phyloP scores from a whole-genome alignment of 2,113 vertebrate species.

The Gymnogyps californianus region DNA sequence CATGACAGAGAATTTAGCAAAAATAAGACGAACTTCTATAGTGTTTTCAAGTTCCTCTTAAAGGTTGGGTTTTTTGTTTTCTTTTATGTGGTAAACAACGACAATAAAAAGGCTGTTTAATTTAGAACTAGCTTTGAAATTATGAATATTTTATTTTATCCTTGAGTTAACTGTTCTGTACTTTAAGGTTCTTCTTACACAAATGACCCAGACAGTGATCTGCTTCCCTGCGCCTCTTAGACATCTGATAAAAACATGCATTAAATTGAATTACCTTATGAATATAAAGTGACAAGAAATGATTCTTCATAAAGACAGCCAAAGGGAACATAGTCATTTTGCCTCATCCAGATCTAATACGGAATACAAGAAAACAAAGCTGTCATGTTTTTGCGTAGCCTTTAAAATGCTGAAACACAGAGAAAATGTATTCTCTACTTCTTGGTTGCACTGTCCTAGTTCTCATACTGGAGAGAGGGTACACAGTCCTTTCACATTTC shows the following conservation, averaged over 20 bases:
- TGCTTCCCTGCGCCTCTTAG: not conserved
- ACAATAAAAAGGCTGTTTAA: not conserved
- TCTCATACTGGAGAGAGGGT: not conserved
- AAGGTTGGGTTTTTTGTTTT: not conserved
- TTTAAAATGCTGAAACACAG: not conserved
- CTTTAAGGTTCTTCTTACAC: not conserved
- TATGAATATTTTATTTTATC: not conserved
- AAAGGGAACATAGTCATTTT: not conserved
- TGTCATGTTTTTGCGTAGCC: not conserved
- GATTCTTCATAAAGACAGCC: not conserved
- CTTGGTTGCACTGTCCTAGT: not conserved
- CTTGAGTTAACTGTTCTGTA: not conserved
- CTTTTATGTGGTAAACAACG: not conserved
- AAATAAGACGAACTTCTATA: not conserved
- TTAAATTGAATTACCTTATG: slow-evolving; percentile 30
- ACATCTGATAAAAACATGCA: not conserved
- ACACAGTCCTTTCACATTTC: not conserved
- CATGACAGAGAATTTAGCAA: not conserved
- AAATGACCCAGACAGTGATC: not conserved
- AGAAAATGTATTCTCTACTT: not conserved
- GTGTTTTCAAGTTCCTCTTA: not conserved
- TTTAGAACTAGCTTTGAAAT: slow-evolving; percentile 11
- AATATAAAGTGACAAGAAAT: slow-evolving; percentile 50
- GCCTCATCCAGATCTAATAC: not conserved
- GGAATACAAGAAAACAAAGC: not conserved